Conservation (phyloP, 2,888 invertebrate species). For the Zeuzera pyrina region DNA sequence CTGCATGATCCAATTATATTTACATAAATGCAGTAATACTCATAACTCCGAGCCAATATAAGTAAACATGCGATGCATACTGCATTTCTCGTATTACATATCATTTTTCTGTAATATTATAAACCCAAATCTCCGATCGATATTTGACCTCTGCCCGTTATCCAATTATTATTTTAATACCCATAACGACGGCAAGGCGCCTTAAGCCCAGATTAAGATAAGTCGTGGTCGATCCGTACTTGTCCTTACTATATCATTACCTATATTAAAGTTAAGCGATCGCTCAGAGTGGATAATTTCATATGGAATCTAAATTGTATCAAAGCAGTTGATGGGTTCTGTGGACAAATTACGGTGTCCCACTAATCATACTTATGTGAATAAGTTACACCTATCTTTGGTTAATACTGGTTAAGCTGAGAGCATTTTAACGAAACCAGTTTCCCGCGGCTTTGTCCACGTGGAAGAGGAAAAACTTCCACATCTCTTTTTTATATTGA, state of each 20-base stretch:
- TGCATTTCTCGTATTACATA: no score
- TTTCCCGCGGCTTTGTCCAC: no score
- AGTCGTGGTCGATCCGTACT: conserved; percentile 23
- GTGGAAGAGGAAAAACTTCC: no score
- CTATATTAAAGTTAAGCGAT: conserved; percentile 44
- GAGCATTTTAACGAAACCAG: no score
- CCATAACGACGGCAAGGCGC: conserved; percentile 49
- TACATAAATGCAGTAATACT: no score
- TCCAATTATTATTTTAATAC: conserved; percentile 67
- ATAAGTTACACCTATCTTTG: no score
- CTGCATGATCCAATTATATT: no score
- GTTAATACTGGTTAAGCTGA: no score
- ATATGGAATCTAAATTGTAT: conserved; percentile 59
- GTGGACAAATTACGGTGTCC: conserved; percentile 47
- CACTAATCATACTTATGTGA: no score
- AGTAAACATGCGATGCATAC: no score
- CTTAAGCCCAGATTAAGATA: conserved; percentile 64
- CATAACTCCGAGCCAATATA: no score
- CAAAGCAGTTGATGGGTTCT: conserved; percentile 38
- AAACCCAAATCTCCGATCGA: conserved; percentile 35
- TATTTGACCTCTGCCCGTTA: conserved; percentile 52
- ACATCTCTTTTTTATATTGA: no score
- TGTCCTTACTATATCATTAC: conserved; percentile 61
- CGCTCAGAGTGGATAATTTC: conserved; percentile 36
- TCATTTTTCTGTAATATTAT: conserved; percentile 1